Evolutionary conservation across 2,888 invertebrate species (phyloP), one percentile per base, ranked within the genome.

Genomic region (Acrobasis consociella): DNA sequence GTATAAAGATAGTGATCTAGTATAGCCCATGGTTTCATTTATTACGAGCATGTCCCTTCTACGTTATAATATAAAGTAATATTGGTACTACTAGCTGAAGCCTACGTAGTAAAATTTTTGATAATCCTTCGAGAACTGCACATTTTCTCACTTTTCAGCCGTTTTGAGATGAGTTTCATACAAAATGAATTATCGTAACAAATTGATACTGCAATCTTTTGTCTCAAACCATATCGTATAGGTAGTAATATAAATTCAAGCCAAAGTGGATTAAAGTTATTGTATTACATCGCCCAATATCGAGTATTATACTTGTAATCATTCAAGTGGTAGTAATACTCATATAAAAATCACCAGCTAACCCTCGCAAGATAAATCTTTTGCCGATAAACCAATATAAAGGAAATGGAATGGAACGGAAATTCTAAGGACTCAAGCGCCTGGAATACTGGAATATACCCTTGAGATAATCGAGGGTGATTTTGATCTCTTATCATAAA

Each of bases 191-290:
- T 22, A 2, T 22, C 3, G 3, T 3, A 22, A 22, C 3, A 22
- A 22, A 22, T 22, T 22, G 22, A 22, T 22, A 22, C 22, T 2
- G 22, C 22, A 22, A 3, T 2, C 22, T 22, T 22, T 22, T 22
- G 22, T 22, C 22, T 22, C 22, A 22, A 22, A 22, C 22, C 22
- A 22, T 22, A 22, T 31, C 2, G 2, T 22, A 22, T 3, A 22
- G 2, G 5, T 22, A 22, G 22, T 22, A 22, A 22, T 3, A 7
- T 5, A 31, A 31, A 31, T 7, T 7, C 31, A 46, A 11, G 11
- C n/a, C n/a, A 11, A 13, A 17, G 52, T 52, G 13, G 22, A 31
- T 60, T 60, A 50, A 51, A 60, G 38, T n/a, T 7, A 60, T 42
- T 46, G 46, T 46, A 46, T 46, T n/a, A 46, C 46, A n/a, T 46